These are phyloP conservation scores for Drosophila jambulina DNA, from an alignment of 1,140 invertebrate genomes.

Conservation along the genomic window DNA sequence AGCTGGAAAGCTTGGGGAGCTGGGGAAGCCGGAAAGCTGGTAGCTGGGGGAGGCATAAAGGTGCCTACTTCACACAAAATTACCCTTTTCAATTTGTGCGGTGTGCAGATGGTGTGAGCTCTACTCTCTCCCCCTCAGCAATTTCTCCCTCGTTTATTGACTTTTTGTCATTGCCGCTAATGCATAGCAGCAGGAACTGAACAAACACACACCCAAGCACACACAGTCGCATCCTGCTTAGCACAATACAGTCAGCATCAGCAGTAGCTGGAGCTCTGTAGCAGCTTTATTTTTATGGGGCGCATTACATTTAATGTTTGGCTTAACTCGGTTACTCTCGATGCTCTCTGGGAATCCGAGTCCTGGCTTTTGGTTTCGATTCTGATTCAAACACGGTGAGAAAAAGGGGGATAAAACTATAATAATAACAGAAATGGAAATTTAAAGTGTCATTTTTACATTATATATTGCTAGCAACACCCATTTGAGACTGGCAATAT, in stretches of 20 bases:
- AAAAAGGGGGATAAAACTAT: not conserved
- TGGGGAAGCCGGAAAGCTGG: not conserved
- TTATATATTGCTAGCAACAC: too few species aligned
- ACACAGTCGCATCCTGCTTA: slow-evolving; percentile 32
- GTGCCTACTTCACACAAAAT: slow-evolving; percentile 84
- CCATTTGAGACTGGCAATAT: too few species aligned
- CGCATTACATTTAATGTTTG: slow-evolving; percentile 81
- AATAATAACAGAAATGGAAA: too few species aligned
- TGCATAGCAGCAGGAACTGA: slow-evolving; percentile 66
- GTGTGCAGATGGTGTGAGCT: slow-evolving; percentile 33
- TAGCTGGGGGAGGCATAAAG: slow-evolving; percentile 51
- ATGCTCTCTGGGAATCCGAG: slow-evolving; percentile 39
- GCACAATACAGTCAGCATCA: slow-evolving; percentile 53
- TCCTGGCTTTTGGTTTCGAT: slow-evolving; percentile 16
- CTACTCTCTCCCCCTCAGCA: slow-evolving; percentile 3
- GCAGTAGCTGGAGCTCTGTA: slow-evolving; percentile 29
- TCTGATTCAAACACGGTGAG: slow-evolving; percentile 23
- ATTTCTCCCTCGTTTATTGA: slow-evolving; percentile 72
- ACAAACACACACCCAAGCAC: slow-evolving; percentile 25
- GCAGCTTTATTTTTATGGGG: slow-evolving; percentile 81
- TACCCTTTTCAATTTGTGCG: slow-evolving; percentile 83
- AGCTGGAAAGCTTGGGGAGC: not conserved
- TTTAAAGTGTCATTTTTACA: too few species aligned
- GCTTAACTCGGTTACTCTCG: slow-evolving; percentile 76
- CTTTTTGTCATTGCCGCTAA: slow-evolving; percentile 82